These are phyloP conservation scores for Ondatra zibethicus DNA, from an alignment of 2,113 vertebrate species.

Conservation along the genomic window DNA sequence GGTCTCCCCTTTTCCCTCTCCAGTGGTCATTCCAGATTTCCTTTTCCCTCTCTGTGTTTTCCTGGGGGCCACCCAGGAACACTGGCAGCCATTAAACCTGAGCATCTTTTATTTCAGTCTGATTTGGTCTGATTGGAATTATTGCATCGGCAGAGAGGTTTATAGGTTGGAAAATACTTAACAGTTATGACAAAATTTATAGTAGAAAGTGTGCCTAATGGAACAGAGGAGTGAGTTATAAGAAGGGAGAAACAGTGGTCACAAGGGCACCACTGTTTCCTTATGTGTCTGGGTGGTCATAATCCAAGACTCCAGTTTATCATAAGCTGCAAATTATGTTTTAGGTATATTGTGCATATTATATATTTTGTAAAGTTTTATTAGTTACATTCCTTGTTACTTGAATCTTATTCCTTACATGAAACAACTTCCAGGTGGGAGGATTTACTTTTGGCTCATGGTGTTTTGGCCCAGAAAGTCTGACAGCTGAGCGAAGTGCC, in stretches of 20 bases:
- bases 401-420: background rate
- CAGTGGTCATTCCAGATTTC: too few relatives aligned
- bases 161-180: too few relatives aligned
- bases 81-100: too few relatives aligned
- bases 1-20: too few relatives aligned
- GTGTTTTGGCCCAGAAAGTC: background rate
- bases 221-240: background rate
- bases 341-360: background rate
- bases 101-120: too few relatives aligned
- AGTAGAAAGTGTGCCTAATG: background rate
- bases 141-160: too few relatives aligned
- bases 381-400: background rate
- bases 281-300: background rate
- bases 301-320: background rate
- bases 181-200: background rate
- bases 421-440: background rate
- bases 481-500: background rate
- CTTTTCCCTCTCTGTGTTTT: too few relatives aligned
- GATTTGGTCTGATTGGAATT: too few relatives aligned
- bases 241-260: background rate
- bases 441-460: background rate
- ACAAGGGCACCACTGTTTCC: background rate
- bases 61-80: too few relatives aligned
- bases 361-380: background rate
- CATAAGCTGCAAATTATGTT: background rate